Conservation (phyloP, 2,888 invertebrate species). For the Netelia inedita region DNA sequence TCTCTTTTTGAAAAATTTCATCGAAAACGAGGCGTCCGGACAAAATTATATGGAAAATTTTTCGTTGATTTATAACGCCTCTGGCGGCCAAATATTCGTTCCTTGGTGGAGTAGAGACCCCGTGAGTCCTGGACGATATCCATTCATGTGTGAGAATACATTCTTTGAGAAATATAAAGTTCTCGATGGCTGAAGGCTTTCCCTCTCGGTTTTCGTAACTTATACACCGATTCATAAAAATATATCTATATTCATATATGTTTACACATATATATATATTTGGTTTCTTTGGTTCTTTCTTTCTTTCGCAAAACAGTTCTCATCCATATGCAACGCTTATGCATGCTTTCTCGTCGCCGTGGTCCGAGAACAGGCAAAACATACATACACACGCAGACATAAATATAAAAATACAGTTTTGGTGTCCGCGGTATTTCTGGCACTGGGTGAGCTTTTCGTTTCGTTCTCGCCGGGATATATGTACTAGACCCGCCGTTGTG, state of each 20-base stretch:
- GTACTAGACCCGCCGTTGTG: slow-evolving; percentile 21
- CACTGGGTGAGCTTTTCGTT: slow-evolving; percentile 37
- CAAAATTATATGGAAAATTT: neutral
- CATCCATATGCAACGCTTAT: slow-evolving; percentile 47
- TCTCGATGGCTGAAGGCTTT: neutral
- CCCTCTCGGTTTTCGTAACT: neutral
- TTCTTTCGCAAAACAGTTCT: slow-evolving; percentile 24
- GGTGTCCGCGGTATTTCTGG: slow-evolving; percentile 27
- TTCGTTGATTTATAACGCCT: neutral
- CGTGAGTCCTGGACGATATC: neutral
- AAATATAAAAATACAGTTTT: slow-evolving; percentile 1
- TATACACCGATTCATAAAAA: neutral
- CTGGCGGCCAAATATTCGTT: neutral
- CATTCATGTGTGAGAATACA: slow-evolving; percentile 12
- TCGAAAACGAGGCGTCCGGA: too few species aligned
- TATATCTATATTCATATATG: neutral
- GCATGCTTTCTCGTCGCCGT: slow-evolving; percentile 10
- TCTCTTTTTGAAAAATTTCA: too few species aligned
- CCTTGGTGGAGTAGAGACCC: neutral
- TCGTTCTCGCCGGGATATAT: slow-evolving; percentile 38
- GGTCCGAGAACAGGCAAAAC: slow-evolving; percentile 25
- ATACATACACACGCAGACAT: neutral
- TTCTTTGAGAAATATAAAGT: slow-evolving; percentile 14
- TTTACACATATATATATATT: neutral
- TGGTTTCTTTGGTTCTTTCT: neutral